Percentiles rank a stretch among this genome's conserved stretches.
Conservation (phyloP, 2,888 invertebrate genomes). For the Yponomeuta malinellus region DNA sequence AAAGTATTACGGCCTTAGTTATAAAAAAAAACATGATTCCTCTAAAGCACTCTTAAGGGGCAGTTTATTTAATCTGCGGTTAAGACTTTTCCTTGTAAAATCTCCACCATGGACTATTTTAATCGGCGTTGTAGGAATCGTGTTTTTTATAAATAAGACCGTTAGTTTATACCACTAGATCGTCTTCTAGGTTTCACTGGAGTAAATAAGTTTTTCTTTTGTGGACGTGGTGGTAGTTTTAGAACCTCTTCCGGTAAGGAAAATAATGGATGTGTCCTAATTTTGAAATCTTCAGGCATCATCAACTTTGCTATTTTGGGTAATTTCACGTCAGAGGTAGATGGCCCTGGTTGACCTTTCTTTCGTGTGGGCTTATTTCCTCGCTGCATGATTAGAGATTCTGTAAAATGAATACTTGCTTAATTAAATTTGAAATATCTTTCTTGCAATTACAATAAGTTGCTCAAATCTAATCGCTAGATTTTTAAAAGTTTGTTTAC, state of each 20-base stretch:
- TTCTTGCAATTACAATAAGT: too few species aligned
- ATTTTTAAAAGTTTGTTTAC: too few species aligned
- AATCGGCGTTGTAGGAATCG: too few species aligned
- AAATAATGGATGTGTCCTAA: slow-evolving; percentile 75
- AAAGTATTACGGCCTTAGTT: too few species aligned
- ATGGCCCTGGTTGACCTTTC: slow-evolving; percentile 54
- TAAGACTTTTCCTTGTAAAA: too few species aligned
- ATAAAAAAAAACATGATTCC: too few species aligned
- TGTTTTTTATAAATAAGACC: too few species aligned
- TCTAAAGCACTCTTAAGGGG: too few species aligned
- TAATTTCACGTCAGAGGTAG: slow-evolving; percentile 65
- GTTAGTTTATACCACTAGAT: slow-evolving; percentile 46
- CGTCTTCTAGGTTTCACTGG: slow-evolving; percentile 38
- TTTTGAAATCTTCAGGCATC: slow-evolving; percentile 75
- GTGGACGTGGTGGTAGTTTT: slow-evolving; percentile 57
- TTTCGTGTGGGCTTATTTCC: slow-evolving; percentile 57
- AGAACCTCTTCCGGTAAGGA: slow-evolving; percentile 79
- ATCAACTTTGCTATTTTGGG: slow-evolving; percentile 72
- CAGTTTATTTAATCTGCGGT: too few species aligned
- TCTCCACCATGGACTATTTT: too few species aligned
- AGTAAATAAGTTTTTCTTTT: slow-evolving; percentile 40
- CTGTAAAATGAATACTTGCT: not conserved
- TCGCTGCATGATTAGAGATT: slow-evolving; percentile 29
- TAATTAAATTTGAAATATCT: not conserved
- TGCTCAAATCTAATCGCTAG: too few species aligned